Evolutionary conservation across 2,797 vertebrate species (phyloP), one percentile per base, ranked within the genome.

Genomic region (Columba guinea): DNA sequence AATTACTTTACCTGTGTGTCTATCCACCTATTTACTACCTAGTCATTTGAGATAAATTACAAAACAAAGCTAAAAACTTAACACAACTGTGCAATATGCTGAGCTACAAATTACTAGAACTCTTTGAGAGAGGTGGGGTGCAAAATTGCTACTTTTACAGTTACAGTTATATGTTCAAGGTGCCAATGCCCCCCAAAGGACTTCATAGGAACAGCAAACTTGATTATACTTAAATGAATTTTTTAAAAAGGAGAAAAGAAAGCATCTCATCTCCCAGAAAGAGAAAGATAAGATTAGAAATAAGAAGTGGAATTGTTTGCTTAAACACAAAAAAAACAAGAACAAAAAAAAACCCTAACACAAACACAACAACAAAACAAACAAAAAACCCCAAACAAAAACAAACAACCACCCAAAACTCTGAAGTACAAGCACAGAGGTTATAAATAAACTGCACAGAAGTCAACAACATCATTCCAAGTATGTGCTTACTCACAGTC

Each of bases 21-120:
- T 59, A 37, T 53, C 48, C 21, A 28, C 35, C 63, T 75, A 63
- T 48, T 60, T 63, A 13, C 27, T 63, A 21, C 53, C 9, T 46
- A 20, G 44, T 46, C 19, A 87, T 67, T 67, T 63, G 37, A 79
- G 56, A 58, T 39, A 87, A 65, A 62, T 63, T 71, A 63, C 13
- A 63, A 89, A 89, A 71, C 14, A 51, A 68, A 94, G 16, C 13
- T 64, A 92, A 77, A 81, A 81, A 14, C 12, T 22, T 59, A 73
- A 63, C 32, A 77, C 5, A 39, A 30, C 53, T 39, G 16, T 48
- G 35, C n/a, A 84, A 37, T 81, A 41, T 82, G 48, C 62, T 78
- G 34, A 63, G 69, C 49, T 44, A 67, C 41, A 81, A 46, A 90
- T 56, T 60, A 56, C 7, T 13, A 84, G 10, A 11, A 56, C 8